Base-by-base conservation (phyloP, 2,797 vertebrate genomes). In the Xiphophorus birchmanni region DNA sequence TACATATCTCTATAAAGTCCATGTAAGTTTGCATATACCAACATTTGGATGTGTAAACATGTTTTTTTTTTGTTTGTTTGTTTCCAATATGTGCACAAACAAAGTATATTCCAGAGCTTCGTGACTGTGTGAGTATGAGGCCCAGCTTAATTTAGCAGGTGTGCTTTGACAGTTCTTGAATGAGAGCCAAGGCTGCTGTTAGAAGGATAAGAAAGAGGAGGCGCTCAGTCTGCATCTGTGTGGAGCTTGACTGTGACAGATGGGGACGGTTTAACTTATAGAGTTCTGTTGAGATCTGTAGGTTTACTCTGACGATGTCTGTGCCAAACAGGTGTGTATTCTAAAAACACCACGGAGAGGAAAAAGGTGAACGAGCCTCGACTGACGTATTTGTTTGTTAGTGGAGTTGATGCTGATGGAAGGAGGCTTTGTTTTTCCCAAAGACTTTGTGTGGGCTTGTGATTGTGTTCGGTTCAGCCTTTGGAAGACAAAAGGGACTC, bases 251-350 rank as follows among this genome's bases (percentile, higher is more conserved):
- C 92, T 85, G 93, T 93, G 94, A 95, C 95, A 96, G 95, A 96
- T 96, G 96, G 96, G 93, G 93, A 96, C 91, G 94, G 94, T 96
- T 96, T 96, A 96, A 96, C 95, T 96, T 95, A 93, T 94, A 95
- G 92, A 95, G 93, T 96, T 96, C 93, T 94, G 95, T 95, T 95
- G 95, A 95, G 95, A 96, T 96, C 93, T 91, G 86, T 91, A 96
- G 95, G 93, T 94, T 96, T 72, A 93, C 91, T 93, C 87, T 88
- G 87, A 91, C 80, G 85, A 91, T 90, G 91, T 81, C 90, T 94
- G 89, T 93, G 95, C 95, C 94, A 95, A 96, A 94, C 95, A 96
- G 96, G 95, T 96, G 95, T 92, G 90, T 90, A 82, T 81, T 91
- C 85, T 93, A 92, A 93, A 94, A 91, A 92, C 89, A 90, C 92